Evolutionary conservation across 2,113 vertebrate species (phyloP).

Genomic region (Tautogolabrus adspersus): DNA sequence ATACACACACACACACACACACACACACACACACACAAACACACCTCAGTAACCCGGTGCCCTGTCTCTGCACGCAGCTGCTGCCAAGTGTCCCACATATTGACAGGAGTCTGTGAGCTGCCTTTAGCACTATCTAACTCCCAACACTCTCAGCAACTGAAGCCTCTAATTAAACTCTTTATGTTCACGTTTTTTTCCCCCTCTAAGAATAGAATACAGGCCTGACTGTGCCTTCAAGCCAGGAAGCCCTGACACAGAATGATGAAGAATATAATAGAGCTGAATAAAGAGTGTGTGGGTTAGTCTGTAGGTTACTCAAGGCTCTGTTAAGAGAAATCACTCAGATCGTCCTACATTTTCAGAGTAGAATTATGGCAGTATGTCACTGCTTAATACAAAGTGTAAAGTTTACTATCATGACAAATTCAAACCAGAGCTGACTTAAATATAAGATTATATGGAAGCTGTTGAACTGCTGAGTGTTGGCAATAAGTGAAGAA

Average conservation of each 20-base stretch:
- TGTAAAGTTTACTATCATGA: not conserved
- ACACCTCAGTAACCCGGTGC: slow-evolving; percentile 49
- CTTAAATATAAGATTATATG: not conserved
- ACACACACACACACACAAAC: slow-evolving; percentile 25
- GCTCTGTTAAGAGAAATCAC: not conserved
- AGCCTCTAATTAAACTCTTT: slow-evolving; percentile 56
- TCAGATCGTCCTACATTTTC: not conserved
- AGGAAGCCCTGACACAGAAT: slow-evolving; percentile 9
- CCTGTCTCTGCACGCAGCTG: slow-evolving; percentile 58
- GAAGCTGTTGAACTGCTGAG: not conserved
- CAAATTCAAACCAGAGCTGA: not conserved
- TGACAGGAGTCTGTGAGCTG: slow-evolving; percentile 44
- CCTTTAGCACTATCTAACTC: slow-evolving; percentile 52
- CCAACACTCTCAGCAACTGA: slow-evolving; percentile 26
- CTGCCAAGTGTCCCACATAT: slow-evolving; percentile 66
- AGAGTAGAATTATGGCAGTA: not conserved
- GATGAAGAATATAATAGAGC: not conserved
- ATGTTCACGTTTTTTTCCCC: slow-evolving; percentile 5
- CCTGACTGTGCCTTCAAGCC: slow-evolving; percentile 13
- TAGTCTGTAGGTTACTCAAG: not conserved
- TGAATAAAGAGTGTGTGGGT: not conserved
- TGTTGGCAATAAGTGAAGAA: not conserved
- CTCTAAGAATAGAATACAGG: slow-evolving; percentile 46
- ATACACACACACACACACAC: not conserved
- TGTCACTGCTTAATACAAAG: not conserved